Evolutionary conservation across 2,888 invertebrate genomes (phyloP).

Genomic region (Suillia variegata): DNA sequence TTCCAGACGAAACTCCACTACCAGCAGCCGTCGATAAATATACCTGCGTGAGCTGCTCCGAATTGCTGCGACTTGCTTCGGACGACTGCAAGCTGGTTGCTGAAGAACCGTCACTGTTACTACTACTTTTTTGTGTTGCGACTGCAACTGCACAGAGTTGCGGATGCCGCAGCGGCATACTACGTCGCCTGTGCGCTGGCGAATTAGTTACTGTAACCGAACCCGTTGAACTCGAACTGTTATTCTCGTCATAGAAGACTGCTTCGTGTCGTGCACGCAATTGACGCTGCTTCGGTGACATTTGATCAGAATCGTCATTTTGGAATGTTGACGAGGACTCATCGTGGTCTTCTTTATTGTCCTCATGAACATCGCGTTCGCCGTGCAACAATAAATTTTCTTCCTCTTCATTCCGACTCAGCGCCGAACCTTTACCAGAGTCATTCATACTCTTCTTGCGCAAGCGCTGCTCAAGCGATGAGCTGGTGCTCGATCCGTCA

Average conservation of each 20-base stretch:
- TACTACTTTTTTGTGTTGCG: constrained; percentile 35
- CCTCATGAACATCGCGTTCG: constrained; percentile 9
- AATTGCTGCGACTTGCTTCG: constrained; percentile 55
- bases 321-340: constrained; percentile 26
- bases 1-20: too few relatives aligned
- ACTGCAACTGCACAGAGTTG: constrained; percentile 52
- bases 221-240: constrained; percentile 51
- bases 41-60: constrained; percentile 56
- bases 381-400: constrained; percentile 27
- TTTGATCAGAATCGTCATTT: constrained; percentile 12
- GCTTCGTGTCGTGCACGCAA: constrained; percentile 37
- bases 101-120: constrained; percentile 47
- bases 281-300: constrained; percentile 38
- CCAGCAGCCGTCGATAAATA: constrained; percentile 29
- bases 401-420: constrained; percentile 60
- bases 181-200: constrained; percentile 53
- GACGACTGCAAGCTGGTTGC: constrained; percentile 61
- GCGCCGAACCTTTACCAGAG: constrained; percentile 61
- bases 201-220: constrained; percentile 53
- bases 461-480: constrained; percentile 57
- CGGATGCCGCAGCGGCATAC: constrained; percentile 59
- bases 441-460: constrained; percentile 62
- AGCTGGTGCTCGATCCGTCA: constrained; percentile 53
- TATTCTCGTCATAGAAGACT: constrained; percentile 49
- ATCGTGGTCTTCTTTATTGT: not conserved